A percentile compares a stretch with the other conserved stretches of the same genome.
phyloP scores from a whole-genome alignment of 2,888 invertebrate genomes.

The Latheticus oryzae region DNA sequence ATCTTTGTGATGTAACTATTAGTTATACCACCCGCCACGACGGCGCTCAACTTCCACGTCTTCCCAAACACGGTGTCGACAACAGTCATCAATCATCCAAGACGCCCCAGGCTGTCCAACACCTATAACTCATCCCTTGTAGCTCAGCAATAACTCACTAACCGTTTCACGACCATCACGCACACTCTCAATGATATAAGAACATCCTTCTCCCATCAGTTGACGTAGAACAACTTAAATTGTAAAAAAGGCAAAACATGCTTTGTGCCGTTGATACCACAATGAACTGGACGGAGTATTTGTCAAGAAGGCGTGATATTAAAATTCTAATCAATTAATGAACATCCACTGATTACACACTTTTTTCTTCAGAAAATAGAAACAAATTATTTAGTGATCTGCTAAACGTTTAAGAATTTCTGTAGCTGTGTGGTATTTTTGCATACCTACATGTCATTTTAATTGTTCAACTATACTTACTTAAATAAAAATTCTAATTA shows the following conservation, averaged over 20 bases:
- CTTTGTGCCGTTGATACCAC: constrained; percentile 43
- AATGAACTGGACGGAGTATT: constrained; percentile 53
- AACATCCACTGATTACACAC: too few species aligned
- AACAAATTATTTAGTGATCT: too few species aligned
- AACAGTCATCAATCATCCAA: constrained; percentile 64
- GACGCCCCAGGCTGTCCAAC: constrained; percentile 59
- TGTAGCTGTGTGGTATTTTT: too few species aligned
- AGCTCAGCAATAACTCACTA: constrained; percentile 42
- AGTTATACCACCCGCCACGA: constrained; percentile 62
- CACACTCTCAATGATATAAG: constrained; percentile 43
- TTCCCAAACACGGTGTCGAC: constrained; percentile 64
- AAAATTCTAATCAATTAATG: too few species aligned
- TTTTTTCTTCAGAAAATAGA: too few species aligned
- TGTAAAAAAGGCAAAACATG: constrained; percentile 39
- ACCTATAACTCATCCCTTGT: constrained; percentile 51
- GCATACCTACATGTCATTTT: too few species aligned
- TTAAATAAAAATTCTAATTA: too few species aligned
- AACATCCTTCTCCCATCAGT: constrained; percentile 44
- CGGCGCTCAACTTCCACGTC: constrained; percentile 61
- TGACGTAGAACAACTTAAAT: constrained; percentile 41
- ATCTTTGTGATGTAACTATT: constrained; percentile 61
- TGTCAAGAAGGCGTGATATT: constrained; percentile 57
- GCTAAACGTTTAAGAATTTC: too few species aligned
- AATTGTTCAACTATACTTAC: too few species aligned
- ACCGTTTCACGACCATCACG: constrained; percentile 41